Base-by-base conservation (phyloP, 2,888 invertebrate genomes). In the Volucella inanis region DNA sequence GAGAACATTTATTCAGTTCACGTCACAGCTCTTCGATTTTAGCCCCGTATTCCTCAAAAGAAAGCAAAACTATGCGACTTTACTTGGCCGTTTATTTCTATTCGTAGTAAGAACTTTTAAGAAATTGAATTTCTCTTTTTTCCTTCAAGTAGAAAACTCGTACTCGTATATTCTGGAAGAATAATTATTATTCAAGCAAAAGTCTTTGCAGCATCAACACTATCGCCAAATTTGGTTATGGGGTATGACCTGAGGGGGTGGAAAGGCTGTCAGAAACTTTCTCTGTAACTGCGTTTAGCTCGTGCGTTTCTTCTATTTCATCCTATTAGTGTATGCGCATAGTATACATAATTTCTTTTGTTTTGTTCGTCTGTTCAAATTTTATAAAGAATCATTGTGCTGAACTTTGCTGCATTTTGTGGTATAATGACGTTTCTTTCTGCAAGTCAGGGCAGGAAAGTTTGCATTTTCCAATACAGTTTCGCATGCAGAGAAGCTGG, bases 331-430 rank as follows among this genome's bases (percentile, higher is more conserved):
- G 39, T 22, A 18, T 55, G 55, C 15, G 10, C 41, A 39, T 47
- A 6, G 31, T 31, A 31, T 31, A 31, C 38, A 22, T 18, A 9
- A 12, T 62, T 74, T 45, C 62, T 67, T 79, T 75, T 47, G 49
- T 64, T 57, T 71, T 75, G 45, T 50, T 55, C 49, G 38, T 1
- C 43, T 43, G 43, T 61, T 39, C 15, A 38, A 54, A 57, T 70
- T 22, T 68, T 70, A 54, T 54, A 59, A 64, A 31, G 55, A 74
- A 71, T 75, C 47, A 72, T 77, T 77, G 70, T 83, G 39, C 49
- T 50, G 75, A 71, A 75, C 74, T 71, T 71, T 61, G 70, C 64
- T 55, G 31, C 31, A 31, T 31, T 71, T 84, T 70, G 57, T 14
- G 31, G 38, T 50, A 12, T 9, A 59, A 15, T 9, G 55, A 39